Evolutionary conservation across 2,797 vertebrate genomes (phyloP).

Genomic region (Premnoplex brunnescens): DNA sequence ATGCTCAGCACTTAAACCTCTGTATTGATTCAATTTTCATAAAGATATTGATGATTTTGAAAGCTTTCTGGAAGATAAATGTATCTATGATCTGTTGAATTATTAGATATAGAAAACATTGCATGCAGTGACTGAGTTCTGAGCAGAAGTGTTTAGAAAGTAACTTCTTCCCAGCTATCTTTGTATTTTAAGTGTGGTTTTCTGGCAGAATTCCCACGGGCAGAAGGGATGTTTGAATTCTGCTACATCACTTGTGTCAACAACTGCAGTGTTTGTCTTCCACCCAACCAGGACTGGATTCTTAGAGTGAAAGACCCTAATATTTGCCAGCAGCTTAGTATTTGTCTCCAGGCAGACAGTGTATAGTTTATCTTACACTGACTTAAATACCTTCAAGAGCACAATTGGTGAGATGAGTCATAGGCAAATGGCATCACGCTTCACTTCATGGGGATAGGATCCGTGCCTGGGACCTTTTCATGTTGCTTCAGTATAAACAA

Average conservation of each 20-base stretch:
- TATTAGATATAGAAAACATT: neutral
- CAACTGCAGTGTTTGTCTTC: neutral
- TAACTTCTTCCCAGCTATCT: neutral
- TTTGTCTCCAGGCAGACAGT: neutral
- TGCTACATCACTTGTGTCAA: neutral
- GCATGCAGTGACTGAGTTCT: neutral
- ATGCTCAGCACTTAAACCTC: neutral
- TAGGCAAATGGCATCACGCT: neutral
- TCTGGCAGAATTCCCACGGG: neutral
- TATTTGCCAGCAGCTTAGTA: neutral
- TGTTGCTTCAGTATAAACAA: neutral
- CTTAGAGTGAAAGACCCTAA: neutral
- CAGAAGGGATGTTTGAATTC: neutral
- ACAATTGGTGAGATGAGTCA: neutral
- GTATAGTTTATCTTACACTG: neutral
- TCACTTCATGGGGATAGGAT: neutral
- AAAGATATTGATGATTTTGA: neutral
- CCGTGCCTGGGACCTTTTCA: neutral
- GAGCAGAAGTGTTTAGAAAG: neutral
- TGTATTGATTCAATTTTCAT: neutral
- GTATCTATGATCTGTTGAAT: neutral
- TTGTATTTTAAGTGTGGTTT: neutral
- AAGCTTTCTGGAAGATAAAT: neutral
- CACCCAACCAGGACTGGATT: neutral
- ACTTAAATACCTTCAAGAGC: neutral